These are phyloP conservation scores for Plagodis dolabraria DNA, from an alignment of 2,888 invertebrate genomes.

Conservation along the genomic window DNA sequence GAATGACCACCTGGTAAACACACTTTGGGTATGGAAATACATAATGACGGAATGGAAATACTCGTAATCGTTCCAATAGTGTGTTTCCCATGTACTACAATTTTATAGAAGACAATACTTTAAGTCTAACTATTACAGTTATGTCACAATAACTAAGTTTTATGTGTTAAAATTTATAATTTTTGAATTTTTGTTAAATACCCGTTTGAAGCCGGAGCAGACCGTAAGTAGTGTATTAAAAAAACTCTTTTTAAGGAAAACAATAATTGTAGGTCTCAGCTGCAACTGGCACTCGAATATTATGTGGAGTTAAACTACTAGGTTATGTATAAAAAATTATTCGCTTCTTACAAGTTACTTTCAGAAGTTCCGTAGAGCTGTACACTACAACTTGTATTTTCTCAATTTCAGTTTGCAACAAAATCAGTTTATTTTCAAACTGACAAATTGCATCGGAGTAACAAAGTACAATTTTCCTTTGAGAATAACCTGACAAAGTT, in stretches of 20 bases:
- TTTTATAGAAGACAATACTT: too few species aligned
- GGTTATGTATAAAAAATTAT: constrained; percentile 58
- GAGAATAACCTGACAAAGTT: constrained; percentile 67
- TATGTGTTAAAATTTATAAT: too few species aligned
- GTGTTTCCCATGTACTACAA: too few species aligned
- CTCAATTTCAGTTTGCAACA: constrained; percentile 81
- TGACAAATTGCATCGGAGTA: constrained; percentile 77
- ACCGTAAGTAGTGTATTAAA: too few species aligned
- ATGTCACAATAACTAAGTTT: too few species aligned
- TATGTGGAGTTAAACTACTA: constrained; percentile 18
- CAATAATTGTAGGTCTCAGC: constrained; percentile 3
- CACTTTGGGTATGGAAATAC: too few species aligned
- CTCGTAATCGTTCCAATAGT: too few species aligned
- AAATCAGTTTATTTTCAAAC: constrained; percentile 79
- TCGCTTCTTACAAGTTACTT: constrained; percentile 53
- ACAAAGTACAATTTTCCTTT: constrained; percentile 73
- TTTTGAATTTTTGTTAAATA: too few species aligned
- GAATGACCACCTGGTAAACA: too few species aligned
- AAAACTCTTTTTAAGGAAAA: neutral
- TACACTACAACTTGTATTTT: constrained; percentile 60
- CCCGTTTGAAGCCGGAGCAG: too few species aligned
- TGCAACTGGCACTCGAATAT: constrained; percentile 8
- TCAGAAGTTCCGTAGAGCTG: constrained; percentile 62
- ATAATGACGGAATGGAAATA: too few species aligned
- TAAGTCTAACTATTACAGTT: too few species aligned